Conservation (phyloP, 2,113 vertebrate genomes). For the Polypterus bichir region DNA sequence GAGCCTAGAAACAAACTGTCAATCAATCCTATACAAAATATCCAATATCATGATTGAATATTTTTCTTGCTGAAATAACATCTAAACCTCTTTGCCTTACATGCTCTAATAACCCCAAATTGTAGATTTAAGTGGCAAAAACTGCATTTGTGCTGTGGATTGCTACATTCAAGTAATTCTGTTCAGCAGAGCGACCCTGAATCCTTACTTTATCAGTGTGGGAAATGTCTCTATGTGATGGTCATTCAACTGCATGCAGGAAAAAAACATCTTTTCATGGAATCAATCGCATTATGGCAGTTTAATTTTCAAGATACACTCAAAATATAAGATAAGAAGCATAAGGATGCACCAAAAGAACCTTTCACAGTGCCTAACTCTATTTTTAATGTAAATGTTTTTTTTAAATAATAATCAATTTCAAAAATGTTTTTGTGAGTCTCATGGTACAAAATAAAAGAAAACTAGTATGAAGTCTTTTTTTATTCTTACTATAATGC, state of each 20-base stretch:
- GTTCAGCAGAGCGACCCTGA: not conserved
- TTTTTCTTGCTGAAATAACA: not conserved
- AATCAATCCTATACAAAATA: too few species aligned
- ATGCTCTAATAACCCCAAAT: not conserved
- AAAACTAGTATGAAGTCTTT: too few species aligned
- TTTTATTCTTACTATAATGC: too few species aligned
- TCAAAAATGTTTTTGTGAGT: too few species aligned
- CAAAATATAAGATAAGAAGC: too few species aligned
- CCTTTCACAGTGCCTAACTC: too few species aligned
- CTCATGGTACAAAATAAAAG: too few species aligned
- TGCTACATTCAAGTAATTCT: not conserved
- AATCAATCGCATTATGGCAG: conserved; percentile 21
- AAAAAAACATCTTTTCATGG: conserved; percentile 24
- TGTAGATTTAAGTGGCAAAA: not conserved
- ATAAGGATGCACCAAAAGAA: too few species aligned
- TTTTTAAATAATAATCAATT: too few species aligned
- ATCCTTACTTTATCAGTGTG: not conserved
- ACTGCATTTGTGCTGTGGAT: not conserved
- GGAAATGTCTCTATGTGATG: not conserved
- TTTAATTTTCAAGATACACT: conserved; percentile 18
- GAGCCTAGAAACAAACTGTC: too few species aligned
- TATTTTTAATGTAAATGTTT: too few species aligned
- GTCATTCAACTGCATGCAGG: not conserved
- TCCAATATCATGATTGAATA: not conserved
- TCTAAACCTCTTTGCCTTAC: not conserved